phyloP scores from a whole-genome alignment of 2,888 invertebrate species.

The Drosophila algonquin region DNA sequence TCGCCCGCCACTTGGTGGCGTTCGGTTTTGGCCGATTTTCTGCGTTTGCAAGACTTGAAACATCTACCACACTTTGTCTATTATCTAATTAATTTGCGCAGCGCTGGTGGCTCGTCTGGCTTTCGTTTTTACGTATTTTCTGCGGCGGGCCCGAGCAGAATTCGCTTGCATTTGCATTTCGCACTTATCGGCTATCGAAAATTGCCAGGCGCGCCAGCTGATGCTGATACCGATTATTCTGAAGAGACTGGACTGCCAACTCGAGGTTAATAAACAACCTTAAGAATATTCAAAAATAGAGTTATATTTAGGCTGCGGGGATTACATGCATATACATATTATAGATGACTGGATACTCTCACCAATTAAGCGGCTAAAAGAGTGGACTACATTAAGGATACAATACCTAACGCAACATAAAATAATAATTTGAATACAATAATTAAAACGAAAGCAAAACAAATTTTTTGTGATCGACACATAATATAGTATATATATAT shows the following conservation, averaged over 20 bases:
- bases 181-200: background rate
- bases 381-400: background rate
- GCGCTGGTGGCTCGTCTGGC: background rate
- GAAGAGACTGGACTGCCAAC: background rate
- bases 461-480: too few species aligned
- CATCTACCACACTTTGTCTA: background rate
- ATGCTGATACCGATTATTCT: background rate
- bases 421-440: background rate
- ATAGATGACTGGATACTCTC: background rate
- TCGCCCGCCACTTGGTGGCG: background rate
- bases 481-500: too few species aligned
- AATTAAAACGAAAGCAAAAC: background rate
- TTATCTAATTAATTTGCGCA: conserved; percentile 11
- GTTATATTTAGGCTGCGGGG: background rate
- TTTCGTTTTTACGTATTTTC: background rate
- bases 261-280: background rate
- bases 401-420: background rate
- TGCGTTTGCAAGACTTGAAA: background rate
- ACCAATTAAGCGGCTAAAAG: background rate
- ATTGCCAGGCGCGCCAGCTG: background rate
- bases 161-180: background rate
- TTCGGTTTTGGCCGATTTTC: background rate
- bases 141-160: background rate
- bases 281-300: background rate
- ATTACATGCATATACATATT: background rate